These are phyloP conservation scores for Suncus etruscus DNA, from an alignment of 2,113 vertebrate species.

Conservation along the genomic window DNA sequence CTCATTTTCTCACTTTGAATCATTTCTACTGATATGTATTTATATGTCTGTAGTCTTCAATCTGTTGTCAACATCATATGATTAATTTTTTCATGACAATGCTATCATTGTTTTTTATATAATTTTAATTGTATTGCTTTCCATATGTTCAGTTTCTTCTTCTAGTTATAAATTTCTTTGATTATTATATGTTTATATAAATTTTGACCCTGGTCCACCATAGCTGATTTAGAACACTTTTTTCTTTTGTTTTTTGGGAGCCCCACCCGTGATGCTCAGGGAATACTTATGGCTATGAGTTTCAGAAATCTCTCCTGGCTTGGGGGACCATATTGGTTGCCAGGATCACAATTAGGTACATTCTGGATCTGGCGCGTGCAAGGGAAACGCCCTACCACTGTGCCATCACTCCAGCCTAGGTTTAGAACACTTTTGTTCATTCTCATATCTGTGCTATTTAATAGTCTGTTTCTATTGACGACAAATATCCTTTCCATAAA, in stretches of 20 bases:
- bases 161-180: neutral
- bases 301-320: too few species aligned
- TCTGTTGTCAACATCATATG: neutral
- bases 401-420: too few species aligned
- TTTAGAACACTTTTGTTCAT: neutral
- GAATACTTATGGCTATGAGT: too few species aligned
- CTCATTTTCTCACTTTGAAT: slow-evolving; percentile 1
- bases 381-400: too few species aligned
- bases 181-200: neutral
- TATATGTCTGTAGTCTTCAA: neutral
- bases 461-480: slow-evolving; percentile 10
- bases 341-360: too few species aligned
- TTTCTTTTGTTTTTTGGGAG: too few species aligned
- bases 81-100: slow-evolving; percentile 19
- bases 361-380: too few species aligned
- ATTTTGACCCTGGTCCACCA: slow-evolving; percentile 14
- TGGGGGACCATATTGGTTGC: too few species aligned
- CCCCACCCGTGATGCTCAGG: too few species aligned
- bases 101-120: neutral
- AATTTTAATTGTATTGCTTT: neutral
- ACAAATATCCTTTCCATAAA: neutral
- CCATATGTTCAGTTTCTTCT: neutral
- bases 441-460: neutral
- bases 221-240: neutral
- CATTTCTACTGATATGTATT: slow-evolving; percentile 6